Percentiles rank a stretch among this genome's conserved stretches.
Conservation (phyloP, 2,888 invertebrate species). For the Cryptocephalus primarius region DNA sequence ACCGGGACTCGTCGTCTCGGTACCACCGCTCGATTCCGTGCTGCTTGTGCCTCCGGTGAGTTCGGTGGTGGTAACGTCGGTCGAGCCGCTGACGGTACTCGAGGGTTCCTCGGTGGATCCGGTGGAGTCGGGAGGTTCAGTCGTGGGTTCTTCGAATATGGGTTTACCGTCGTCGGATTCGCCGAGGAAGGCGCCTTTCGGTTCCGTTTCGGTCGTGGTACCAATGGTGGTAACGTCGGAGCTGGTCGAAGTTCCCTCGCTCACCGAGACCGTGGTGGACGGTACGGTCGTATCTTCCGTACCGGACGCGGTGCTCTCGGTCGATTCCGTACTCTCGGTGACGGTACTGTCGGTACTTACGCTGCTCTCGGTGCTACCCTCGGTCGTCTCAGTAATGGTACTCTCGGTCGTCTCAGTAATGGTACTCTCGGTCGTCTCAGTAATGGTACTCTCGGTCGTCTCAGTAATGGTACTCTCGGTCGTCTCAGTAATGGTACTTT, state of each 20-base stretch:
- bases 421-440: constrained; percentile 11
- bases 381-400: neutral
- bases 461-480: constrained; percentile 4
- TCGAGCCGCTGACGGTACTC: neutral
- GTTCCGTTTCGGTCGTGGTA: too few relatives aligned
- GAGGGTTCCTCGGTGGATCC: neutral
- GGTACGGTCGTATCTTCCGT: neutral
- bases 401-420: constrained; percentile 13
- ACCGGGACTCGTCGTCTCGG: neutral
- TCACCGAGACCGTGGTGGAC: too few relatives aligned
- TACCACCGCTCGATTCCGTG: neutral
- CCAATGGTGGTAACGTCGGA: too few relatives aligned
- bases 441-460: constrained; percentile 10
- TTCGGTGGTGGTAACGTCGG: too few relatives aligned
- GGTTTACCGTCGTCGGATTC: too few relatives aligned
- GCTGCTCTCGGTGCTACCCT: constrained; percentile 5
- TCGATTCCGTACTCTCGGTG: neutral
- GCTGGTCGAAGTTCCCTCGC: too few relatives aligned
- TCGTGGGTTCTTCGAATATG: too few relatives aligned
- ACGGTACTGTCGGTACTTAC: neutral
- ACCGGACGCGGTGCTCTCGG: neutral
- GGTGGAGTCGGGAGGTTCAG: neutral
- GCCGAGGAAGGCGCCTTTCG: too few relatives aligned
- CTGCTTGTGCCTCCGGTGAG: neutral
- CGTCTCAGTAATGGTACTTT: neutral